Evolutionary conservation across 2,113 vertebrate genomes (phyloP), one percentile per base, ranked within the genome.

Genomic region (Circaetus cinerascens): DNA sequence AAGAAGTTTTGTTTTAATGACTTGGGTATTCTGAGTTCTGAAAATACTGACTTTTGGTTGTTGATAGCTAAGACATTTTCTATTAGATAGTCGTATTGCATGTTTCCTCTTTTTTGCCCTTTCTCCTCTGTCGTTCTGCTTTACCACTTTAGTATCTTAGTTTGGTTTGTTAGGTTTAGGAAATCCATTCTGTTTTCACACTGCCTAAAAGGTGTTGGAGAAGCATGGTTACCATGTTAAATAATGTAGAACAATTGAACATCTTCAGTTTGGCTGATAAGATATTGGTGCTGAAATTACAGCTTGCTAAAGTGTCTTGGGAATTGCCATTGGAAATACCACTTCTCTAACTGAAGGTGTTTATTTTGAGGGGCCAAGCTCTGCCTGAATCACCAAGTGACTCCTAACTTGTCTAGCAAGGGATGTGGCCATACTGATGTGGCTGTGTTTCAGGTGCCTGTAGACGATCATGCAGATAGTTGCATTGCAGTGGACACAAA

Each of bases 51-150:
- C 41, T 71, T 57, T 1, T 25, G 79, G 26, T 55, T 3, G 1
- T 27, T 55, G 0, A 0, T 22, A 71, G 72, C 18, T 11, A 41
- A 43, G 41, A 8, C 0, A 0, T 67, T 74, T 88, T 71, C n/a
- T 83, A 1, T 77, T 36, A 13, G 12, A 7, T 7, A 63, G 9
- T 32, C 1, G 2, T 30, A 4, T 11, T 63, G 53, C 1, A 0
- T 51, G 23, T 85, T 74, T 88, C 41, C 4, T 53, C 8, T 22
- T 17, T 68, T 7, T 16, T 68, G 32, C 38, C 59, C 34, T 45
- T 48, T 45, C 59, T 64, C 27, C 78, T 63, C 67, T 56, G 20
- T 48, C 8, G 0, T 87, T 63, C 34, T 89, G 26, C 63, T 77
- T 91, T 86, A 45, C 34, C 23, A 7, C 67, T 74, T 86, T 8